Conservation (phyloP, 2,113 vertebrate species). For the Plecturocebus donacophilus region DNA sequence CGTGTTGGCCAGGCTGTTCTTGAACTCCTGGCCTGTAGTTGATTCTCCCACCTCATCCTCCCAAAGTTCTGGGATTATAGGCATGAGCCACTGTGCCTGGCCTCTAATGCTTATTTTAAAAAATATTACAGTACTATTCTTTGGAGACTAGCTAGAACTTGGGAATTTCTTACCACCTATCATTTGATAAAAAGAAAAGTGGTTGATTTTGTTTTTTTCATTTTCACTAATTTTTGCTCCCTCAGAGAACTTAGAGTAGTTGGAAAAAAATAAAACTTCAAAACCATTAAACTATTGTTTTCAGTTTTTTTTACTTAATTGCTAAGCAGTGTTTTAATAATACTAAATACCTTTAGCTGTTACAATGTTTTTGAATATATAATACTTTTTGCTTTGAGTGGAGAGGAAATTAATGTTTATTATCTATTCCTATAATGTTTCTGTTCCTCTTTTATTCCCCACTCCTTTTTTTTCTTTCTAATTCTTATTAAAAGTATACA, state of each 20-base stretch:
- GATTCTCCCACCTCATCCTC: neutral
- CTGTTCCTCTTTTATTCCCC: neutral
- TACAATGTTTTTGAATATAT: slow-evolving; percentile 3
- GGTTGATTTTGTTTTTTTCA: slow-evolving; percentile 10
- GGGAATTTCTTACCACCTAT: neutral
- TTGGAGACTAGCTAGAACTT: slow-evolving; percentile 27
- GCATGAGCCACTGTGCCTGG: neutral
- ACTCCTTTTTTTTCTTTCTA: neutral
- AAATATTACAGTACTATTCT: neutral
- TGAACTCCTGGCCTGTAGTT: neutral
- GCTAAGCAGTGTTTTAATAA: neutral
- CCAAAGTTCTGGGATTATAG: neutral
- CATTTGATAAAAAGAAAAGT: neutral
- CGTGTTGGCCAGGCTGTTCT: neutral
- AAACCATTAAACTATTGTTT: slow-evolving; percentile 46
- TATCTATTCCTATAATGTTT: slow-evolving; percentile 33
- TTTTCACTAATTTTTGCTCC: neutral
- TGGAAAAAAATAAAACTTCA: slow-evolving; percentile 46
- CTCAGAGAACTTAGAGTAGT: neutral
- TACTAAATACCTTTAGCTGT: slow-evolving; percentile 38
- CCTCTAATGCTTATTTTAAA: neutral
- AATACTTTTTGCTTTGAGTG: slow-evolving; percentile 21
- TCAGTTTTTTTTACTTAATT: slow-evolving; percentile 27
- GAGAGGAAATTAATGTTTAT: slow-evolving; percentile 16
- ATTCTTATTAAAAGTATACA: slow-evolving; percentile 7